phyloP scores from a whole-genome alignment of 2,113 vertebrate genomes.

The Polypterus bichir region DNA sequence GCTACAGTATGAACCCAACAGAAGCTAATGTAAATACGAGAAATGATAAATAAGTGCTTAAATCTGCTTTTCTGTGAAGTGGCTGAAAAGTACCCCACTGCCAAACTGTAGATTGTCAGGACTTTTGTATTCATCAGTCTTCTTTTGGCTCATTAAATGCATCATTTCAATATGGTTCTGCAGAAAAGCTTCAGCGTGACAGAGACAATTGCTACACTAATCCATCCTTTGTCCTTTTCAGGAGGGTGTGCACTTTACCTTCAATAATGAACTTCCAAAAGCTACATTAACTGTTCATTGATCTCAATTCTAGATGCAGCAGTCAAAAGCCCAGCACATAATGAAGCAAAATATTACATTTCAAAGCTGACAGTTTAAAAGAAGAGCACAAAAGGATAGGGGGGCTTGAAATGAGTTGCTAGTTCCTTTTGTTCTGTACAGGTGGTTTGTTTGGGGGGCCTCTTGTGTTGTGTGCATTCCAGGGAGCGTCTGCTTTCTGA shows the following conservation, averaged over 20 bases:
- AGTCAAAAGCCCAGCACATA: slow-evolving; percentile 8
- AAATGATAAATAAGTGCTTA: no score
- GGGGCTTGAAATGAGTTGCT: no score
- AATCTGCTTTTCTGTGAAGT: no score
- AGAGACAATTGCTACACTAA: slow-evolving; percentile 5
- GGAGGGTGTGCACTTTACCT: slow-evolving; percentile 4
- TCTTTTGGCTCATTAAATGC: no score
- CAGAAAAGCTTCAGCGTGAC: no score
- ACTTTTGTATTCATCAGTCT: no score
- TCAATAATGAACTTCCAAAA: slow-evolving; percentile 11
- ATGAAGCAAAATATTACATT: slow-evolving; percentile 18
- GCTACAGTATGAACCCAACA: no score
- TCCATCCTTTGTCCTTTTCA: slow-evolving; percentile 11
- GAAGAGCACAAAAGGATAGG: slow-evolving; percentile 13
- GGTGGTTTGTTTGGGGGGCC: slow-evolving; percentile 1
- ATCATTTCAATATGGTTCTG: no score
- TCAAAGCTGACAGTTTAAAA: slow-evolving; percentile 15
- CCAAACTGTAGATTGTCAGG: no score
- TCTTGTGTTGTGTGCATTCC: slow-evolving; percentile 3
- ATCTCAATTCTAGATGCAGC: slow-evolving; percentile 1
- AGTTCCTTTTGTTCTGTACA: slow-evolving; percentile 2
- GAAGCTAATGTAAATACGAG: no score
- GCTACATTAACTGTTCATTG: slow-evolving; percentile 8
- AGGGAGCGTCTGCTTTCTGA: slow-evolving; percentile 7
- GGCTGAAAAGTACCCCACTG: no score